phyloP scores from a whole-genome alignment of 2,113 vertebrate genomes.

The Erythrolamprus reginae region DNA sequence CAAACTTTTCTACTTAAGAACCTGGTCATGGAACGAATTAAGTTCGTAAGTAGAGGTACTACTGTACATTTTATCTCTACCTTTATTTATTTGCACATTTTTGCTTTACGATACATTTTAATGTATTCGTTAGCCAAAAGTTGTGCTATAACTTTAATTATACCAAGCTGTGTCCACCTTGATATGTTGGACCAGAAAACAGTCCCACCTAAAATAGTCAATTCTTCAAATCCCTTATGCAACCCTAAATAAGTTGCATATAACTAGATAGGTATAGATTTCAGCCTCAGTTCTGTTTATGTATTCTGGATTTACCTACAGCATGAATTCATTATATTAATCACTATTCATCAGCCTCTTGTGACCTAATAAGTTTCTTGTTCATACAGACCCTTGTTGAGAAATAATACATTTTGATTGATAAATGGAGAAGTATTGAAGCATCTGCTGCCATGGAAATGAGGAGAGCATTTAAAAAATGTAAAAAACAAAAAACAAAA shows the following conservation, averaged over 20 bases:
- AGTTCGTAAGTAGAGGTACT: no score
- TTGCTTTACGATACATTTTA: not conserved
- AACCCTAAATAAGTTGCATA: not conserved
- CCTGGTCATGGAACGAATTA: no score
- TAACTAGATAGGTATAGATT: not conserved
- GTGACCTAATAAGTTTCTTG: not conserved
- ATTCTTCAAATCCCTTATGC: not conserved
- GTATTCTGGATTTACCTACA: not conserved
- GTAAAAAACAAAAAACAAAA: not conserved
- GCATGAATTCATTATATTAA: not conserved
- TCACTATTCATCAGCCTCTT: not conserved
- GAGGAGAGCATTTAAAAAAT: not conserved
- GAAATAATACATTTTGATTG: not conserved
- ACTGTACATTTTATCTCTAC: not conserved
- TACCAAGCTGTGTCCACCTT: not conserved
- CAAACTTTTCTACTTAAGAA: no score
- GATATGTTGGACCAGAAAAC: not conserved
- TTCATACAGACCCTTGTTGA: not conserved
- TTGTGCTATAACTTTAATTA: not conserved
- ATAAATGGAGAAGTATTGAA: not conserved
- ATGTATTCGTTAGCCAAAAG: not conserved
- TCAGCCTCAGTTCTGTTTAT: not conserved
- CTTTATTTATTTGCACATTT: not conserved
- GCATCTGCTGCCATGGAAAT: not conserved
- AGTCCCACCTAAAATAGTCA: not conserved